A percentile compares a stretch with the other conserved stretches of the same genome.
These are phyloP conservation scores for Glareola pratincola DNA, from an alignment of 2,113 vertebrate species.

Conservation along the genomic window DNA sequence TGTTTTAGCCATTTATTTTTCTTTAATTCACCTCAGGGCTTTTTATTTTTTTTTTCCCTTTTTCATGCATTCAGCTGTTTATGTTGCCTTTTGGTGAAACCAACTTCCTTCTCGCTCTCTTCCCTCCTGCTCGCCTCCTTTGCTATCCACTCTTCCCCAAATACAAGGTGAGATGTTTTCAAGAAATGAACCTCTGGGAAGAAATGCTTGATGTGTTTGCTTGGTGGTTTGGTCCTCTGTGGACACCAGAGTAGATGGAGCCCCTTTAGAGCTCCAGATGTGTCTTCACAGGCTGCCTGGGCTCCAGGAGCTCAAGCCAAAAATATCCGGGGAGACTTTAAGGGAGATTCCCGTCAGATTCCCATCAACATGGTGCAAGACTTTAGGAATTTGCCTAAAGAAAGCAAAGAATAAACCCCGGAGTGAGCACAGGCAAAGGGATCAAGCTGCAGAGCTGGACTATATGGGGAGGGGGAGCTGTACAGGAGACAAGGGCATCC, in stretches of 20 bases:
- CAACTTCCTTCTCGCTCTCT: background rate
- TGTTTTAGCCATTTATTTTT: conserved; percentile 13
- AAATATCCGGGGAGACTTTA: background rate
- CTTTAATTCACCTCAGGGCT: background rate
- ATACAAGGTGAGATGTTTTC: background rate
- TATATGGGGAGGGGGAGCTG: background rate
- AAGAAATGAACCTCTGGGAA: background rate
- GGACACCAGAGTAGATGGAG: background rate
- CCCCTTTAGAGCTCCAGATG: background rate
- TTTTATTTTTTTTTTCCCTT: background rate
- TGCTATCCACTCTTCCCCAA: background rate
- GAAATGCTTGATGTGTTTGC: background rate
- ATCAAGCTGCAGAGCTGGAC: background rate
- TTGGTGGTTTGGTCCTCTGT: background rate
- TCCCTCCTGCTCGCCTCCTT: background rate
- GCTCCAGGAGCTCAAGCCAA: background rate
- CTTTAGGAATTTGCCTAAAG: background rate
- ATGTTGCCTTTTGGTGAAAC: background rate
- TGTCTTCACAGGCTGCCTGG: background rate
- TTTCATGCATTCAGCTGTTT: background rate
- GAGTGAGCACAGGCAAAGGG: accelerated
- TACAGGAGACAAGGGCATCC: background rate
- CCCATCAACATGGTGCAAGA: background rate
- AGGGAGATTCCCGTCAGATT: background rate
- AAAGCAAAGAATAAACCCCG: background rate